A percentile compares a stretch with the other conserved stretches of the same genome.
These are phyloP conservation scores for Eupristina koningsbergeri DNA, from an alignment of 1,140 invertebrate species.

Conservation along the genomic window DNA sequence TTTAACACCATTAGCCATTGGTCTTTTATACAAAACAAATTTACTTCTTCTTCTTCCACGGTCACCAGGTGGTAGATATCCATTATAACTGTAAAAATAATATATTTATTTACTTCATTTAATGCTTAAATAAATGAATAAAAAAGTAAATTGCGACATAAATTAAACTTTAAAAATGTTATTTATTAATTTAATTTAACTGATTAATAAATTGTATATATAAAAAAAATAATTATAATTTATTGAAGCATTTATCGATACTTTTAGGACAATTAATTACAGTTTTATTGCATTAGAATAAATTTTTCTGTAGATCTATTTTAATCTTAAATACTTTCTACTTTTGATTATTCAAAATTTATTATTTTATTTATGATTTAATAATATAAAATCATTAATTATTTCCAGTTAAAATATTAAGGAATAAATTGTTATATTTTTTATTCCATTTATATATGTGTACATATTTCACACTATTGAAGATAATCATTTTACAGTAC, in stretches of 20 bases:
- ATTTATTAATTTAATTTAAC: too few species aligned
- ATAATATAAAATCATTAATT: not conserved
- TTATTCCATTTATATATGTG: constrained; percentile 5
- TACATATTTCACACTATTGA: constrained; percentile 48
- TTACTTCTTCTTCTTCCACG: constrained; percentile 93
- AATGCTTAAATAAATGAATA: too few species aligned
- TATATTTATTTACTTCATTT: constrained; percentile 5
- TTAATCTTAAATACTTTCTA: too few species aligned
- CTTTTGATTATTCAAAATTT: too few species aligned
- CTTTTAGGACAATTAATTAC: not conserved
- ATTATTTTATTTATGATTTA: too few species aligned
- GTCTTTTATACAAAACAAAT: constrained; percentile 90
- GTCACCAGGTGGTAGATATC: constrained; percentile 92
- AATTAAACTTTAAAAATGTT: too few species aligned
- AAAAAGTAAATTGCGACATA: too few species aligned
- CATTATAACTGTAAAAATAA: constrained; percentile 88
- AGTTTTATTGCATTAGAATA: not conserved
- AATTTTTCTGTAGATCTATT: not conserved
- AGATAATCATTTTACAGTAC: constrained; percentile 53
- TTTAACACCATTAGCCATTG: constrained; percentile 92
- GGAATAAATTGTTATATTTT: not conserved
- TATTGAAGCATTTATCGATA: not conserved
- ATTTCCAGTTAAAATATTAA: constrained; percentile 9
- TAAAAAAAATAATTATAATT: too few species aligned
- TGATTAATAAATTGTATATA: not conserved